Base-by-base conservation (phyloP, 2,888 invertebrate species). In the Icerya purchasi region DNA sequence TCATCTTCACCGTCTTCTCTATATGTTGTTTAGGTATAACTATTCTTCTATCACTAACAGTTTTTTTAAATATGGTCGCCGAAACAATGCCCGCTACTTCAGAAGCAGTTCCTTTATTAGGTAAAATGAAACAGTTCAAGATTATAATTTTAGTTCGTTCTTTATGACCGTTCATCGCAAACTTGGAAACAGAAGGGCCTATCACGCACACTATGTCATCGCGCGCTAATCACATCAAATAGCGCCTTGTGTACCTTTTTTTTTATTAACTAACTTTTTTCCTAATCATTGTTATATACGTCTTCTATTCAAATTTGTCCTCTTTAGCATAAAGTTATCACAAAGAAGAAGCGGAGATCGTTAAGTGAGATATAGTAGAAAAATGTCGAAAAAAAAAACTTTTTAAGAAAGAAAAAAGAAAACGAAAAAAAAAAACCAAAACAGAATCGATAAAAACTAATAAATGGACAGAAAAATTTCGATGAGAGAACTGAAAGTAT, bases 81-180 rank as follows among this genome's bases (percentile, higher is more conserved):
- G 94, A 94, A 77, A 93, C 92, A 72, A 92, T 96, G 91, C 94
- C 94, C 68, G 92, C 92, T 70, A 94, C 94, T 63, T 93, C 93
- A 64, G 90, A 90, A 74, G 89, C 89, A 67, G 89, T 90, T 69
- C 88, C 88, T 66, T 78, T 88, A 68, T 78, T 88, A 75, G 86
- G 86, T 81, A 74, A 62, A 23, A 53, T n/a, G 49, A 21, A 52
- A 52, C 21, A 52, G n/a, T n/a, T n/a, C n/a, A n/a, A n/a, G n/a
- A n/a, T n/a, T n/a, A n/a, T n/a, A n/a, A n/a, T n/a, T n/a, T 50
- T 50, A n/a, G 14, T 10, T 14, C 50, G 50, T 50, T 50, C 50
- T 50, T 50, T 50, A 14, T 50, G 50, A 50, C 50, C 10, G 14
- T 10, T 50, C 50, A 50, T 50, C 14, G 50, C 54, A 22, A 58